phyloP scores from a whole-genome alignment of 30 jellyfish, hydroid and myxozoan species.

The Sanderia malayensis region DNA sequence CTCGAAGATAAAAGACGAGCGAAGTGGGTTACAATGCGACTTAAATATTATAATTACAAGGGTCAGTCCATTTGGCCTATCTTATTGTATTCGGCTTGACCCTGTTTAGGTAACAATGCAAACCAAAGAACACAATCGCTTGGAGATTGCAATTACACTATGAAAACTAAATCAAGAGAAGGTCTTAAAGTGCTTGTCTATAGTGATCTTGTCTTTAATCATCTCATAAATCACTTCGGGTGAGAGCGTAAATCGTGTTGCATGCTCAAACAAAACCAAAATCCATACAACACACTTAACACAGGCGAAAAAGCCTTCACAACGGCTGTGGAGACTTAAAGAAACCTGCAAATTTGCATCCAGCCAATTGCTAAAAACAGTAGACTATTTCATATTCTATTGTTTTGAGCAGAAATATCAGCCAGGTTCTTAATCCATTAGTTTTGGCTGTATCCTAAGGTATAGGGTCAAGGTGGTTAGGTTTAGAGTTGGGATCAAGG shows the following conservation, averaged over 20 bases:
- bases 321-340: no score
- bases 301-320: no score
- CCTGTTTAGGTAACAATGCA: constrained; percentile 58
- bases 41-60: constrained; percentile 57
- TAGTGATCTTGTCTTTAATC: background rate
- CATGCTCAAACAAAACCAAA: background rate
- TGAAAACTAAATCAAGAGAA: background rate
- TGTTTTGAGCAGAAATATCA: background rate
- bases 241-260: background rate
- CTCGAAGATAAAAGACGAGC: constrained; percentile 58
- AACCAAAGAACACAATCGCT: constrained; percentile 41
- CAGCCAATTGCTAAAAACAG: no score
- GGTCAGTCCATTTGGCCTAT: constrained; percentile 78
- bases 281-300: no score
- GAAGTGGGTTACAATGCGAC: constrained; percentile 65
- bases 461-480: no score
- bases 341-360: no score
- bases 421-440: no score
- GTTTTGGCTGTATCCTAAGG: no score
- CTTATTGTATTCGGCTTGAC: constrained; percentile 51
- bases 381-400: no score
- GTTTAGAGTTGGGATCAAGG: no score
- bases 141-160: constrained; percentile 7
- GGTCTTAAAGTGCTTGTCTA: background rate
- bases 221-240: background rate